Base-by-base conservation (phyloP, 2,113 vertebrate species). In the Sprattus sprattus region DNA sequence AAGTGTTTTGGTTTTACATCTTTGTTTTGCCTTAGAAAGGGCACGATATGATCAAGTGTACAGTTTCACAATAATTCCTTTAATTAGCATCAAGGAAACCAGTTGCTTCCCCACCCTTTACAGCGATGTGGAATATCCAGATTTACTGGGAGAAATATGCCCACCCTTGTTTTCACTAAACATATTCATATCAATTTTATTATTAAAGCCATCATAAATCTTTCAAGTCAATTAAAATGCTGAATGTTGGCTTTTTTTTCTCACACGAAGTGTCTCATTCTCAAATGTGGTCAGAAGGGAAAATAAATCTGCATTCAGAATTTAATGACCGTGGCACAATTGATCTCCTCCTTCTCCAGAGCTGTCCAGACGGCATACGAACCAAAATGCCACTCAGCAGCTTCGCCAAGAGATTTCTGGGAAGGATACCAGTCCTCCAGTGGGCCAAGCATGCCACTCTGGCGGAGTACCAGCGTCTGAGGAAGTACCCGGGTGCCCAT, bases 401-500 rank as follows among this genome's bases (percentile, higher is more conserved):
- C 0, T 95, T 95, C 0, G 78, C 86, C 0, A 18, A 32, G 0
- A 22, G 4, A 0, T 96, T 93, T 81, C 87, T 94, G 89, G 50
- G 45, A 0, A 60, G 9, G 0, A 60, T 96, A 9, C 95, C 95
- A 0, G 93, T 97, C 45, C 91, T 97, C 81, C 96, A 96, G 89
- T 94, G 94, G 95, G 88, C 90, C 22, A 85, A 88, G 81, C 91
- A 96, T 1, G 92, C 81, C 18, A 92, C 88, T 0, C 45, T 0
- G 0, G 86, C 91, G 0, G 88, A 95, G 82, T 91, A 95, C 87
- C 3, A 85, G 84, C 93, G 96, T 0, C 93, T 97, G 46, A 90
- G 39, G 1, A 84, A 0, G 0, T 96, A 94, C 22, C 16, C 32
- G 0, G 95, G 95, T 15, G 85, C 94, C 0, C 91, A 95, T 0